Evolutionary conservation across 2,797 vertebrate species (phyloP).

Genomic region (Phrynocephalus guinanensis): DNA sequence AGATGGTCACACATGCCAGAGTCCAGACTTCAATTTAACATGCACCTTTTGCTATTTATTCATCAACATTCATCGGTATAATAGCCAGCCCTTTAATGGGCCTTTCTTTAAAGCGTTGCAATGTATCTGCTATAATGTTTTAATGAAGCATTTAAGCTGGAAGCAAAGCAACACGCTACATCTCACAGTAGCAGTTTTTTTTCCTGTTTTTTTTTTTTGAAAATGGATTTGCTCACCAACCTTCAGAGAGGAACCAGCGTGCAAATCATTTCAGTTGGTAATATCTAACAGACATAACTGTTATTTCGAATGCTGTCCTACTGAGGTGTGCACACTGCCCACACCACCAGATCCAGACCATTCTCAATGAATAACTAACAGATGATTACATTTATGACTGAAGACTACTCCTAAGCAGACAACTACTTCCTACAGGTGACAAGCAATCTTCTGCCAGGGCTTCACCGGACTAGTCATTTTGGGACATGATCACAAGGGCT

Average conservation of each 20-base stretch:
- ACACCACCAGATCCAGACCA: slow-evolving; percentile 65
- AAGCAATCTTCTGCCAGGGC: slow-evolving; percentile 84
- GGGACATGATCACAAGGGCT: slow-evolving; percentile 91
- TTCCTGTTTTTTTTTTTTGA: neutral
- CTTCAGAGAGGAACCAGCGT: slow-evolving; percentile 60
- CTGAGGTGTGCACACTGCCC: slow-evolving; percentile 68
- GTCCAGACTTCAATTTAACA: neutral
- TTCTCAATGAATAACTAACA: slow-evolving; percentile 83
- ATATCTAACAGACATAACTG: slow-evolving; percentile 32
- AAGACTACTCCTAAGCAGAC: slow-evolving; percentile 80
- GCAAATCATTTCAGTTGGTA: slow-evolving; percentile 11
- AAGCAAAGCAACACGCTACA: slow-evolving; percentile 44
- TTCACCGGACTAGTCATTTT: slow-evolving; percentile 89
- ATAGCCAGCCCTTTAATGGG: slow-evolving; percentile 9
- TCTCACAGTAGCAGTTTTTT: slow-evolving; percentile 30
- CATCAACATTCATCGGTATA: slow-evolving; percentile 28
- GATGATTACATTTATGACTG: slow-evolving; percentile 84
- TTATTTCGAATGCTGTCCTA: slow-evolving; percentile 68
- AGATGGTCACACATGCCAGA: neutral
- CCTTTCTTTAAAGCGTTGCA: slow-evolving; percentile 49
- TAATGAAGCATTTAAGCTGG: slow-evolving; percentile 40
- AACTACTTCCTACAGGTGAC: slow-evolving; percentile 85
- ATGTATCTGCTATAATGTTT: slow-evolving; percentile 27
- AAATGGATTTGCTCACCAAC: slow-evolving; percentile 51
- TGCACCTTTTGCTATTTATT: neutral